Percentiles rank a stretch among this genome's conserved stretches.
These are phyloP conservation scores for Criorhina ranunculi DNA, from an alignment of 2,888 invertebrate species.

Conservation along the genomic window DNA sequence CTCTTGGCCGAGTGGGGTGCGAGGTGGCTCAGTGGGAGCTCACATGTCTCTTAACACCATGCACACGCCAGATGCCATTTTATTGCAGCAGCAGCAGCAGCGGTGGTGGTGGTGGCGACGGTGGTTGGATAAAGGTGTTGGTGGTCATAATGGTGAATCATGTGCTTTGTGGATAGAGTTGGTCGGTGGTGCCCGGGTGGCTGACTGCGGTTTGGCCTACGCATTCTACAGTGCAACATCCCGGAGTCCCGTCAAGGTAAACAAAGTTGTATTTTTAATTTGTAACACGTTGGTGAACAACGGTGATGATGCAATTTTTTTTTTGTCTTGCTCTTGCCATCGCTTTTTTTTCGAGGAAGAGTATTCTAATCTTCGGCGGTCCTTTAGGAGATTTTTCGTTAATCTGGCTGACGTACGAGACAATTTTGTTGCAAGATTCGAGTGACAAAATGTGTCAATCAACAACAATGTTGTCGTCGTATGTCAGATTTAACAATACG, in stretches of 20 bases:
- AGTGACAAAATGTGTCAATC: constrained; percentile 72
- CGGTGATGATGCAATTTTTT: constrained; percentile 56
- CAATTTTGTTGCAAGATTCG: constrained; percentile 36
- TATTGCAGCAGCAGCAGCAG: constrained; percentile 41
- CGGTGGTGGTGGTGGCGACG: constrained; percentile 13
- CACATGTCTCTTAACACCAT: constrained; percentile 47
- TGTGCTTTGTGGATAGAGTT: constrained; percentile 63
- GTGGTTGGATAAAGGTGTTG: constrained; percentile 50
- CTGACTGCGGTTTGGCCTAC: constrained; percentile 64
- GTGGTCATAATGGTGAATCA: constrained; percentile 74
- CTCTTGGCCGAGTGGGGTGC: not conserved
- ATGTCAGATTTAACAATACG: constrained; percentile 57
- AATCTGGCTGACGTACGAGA: constrained; percentile 15
- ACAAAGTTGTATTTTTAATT: constrained; percentile 54
- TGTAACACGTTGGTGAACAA: constrained; percentile 57
- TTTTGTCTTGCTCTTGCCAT: constrained; percentile 8
- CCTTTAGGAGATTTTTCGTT: constrained; percentile 27
- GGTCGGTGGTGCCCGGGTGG: constrained; percentile 51
- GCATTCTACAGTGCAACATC: constrained; percentile 23
- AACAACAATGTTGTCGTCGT: constrained; percentile 36
- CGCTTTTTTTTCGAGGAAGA: not conserved
- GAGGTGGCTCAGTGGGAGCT: constrained; percentile 31
- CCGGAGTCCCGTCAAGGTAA: constrained; percentile 38
- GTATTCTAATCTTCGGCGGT: constrained; percentile 30
- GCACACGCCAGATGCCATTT: constrained; percentile 48